phyloP scores from a whole-genome alignment of 2,888 invertebrate genomes.

The Mimachlamys varia region DNA sequence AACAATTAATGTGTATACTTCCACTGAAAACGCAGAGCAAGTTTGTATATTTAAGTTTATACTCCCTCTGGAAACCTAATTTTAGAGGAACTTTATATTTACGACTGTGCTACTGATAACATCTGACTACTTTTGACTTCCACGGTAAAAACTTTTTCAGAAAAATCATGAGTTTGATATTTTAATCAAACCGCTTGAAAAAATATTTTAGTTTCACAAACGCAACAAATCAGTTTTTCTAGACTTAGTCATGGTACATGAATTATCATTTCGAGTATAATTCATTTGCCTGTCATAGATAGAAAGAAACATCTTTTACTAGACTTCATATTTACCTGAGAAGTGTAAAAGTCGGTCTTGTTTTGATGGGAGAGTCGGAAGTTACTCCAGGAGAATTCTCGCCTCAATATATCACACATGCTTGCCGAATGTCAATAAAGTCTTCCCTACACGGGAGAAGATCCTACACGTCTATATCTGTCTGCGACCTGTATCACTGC shows the following conservation, averaged over 20 bases:
- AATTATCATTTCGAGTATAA: neutral
- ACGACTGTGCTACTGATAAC: neutral
- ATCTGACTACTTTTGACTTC: neutral
- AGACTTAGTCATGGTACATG: neutral
- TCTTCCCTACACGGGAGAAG: neutral
- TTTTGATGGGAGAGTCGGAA: constrained; percentile 49
- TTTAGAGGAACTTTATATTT: neutral
- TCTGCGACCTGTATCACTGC: neutral
- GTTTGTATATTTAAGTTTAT: neutral
- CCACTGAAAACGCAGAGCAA: neutral
- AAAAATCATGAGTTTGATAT: neutral
- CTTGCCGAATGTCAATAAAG: neutral
- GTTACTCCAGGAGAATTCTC: constrained; percentile 43
- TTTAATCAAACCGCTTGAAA: neutral
- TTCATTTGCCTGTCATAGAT: too few relatives aligned
- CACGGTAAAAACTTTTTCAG: neutral
- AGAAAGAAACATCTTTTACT: neutral
- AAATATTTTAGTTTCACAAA: neutral
- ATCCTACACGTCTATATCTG: neutral
- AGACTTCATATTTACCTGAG: constrained; percentile 52
- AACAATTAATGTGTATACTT: neutral
- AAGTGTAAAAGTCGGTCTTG: constrained; percentile 47
- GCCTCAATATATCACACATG: neutral
- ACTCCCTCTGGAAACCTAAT: neutral
- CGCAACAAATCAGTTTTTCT: neutral